Base-by-base conservation (phyloP, 2,113 vertebrate genomes). In the Crotalus tigris region DNA sequence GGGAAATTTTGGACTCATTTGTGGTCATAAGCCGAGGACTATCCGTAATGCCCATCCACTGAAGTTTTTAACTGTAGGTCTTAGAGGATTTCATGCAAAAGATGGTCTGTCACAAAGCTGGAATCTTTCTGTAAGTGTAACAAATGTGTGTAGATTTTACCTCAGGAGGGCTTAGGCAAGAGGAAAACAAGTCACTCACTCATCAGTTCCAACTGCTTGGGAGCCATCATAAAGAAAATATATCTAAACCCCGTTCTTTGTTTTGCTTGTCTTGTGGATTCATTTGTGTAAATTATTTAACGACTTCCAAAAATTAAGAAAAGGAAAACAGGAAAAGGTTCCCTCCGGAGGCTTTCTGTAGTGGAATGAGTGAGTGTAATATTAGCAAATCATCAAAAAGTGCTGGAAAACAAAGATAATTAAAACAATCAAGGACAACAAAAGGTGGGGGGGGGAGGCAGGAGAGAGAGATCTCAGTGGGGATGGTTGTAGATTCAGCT, bases 371-470 rank as follows among this genome's bases (percentile, higher is more conserved):
- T 90, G 90, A n/a, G 13, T 8, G n/a, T 21, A 81, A 81, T 91
- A 81, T 81, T 55, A 81, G 49, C n/a, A 54, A 91, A 91, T 91
- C 90, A 55, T 69, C 90, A 69, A 21, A 81, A 91, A 81, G 19
- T 21, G 61, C 61, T 90, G 17, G 29, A 81, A 9, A 91, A 81
- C 51, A 39, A 64, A 55, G 61, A 91, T 81, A 81, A 81, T 91
- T 91, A 81, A 91, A 91, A 91, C 29, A 39, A 29, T 23, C 49
- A 81, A 81, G 64, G 64, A 33, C 89, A 90, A 81, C 19, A 9
- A 11, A 51, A 91, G 49, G 39, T 39, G 0, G 49, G 49, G 49
- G 8, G 49, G 33, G 61, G n/a, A n/a, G n/a, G n/a, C n/a, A n/a
- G n/a, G n/a, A n/a, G 29, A 33, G 13, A 0, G 33, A 21, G 7